A percentile compares a stretch with the other conserved stretches of the same genome.
Conservation (phyloP, 2,797 vertebrate species). For the Benthosema pterotum region DNA sequence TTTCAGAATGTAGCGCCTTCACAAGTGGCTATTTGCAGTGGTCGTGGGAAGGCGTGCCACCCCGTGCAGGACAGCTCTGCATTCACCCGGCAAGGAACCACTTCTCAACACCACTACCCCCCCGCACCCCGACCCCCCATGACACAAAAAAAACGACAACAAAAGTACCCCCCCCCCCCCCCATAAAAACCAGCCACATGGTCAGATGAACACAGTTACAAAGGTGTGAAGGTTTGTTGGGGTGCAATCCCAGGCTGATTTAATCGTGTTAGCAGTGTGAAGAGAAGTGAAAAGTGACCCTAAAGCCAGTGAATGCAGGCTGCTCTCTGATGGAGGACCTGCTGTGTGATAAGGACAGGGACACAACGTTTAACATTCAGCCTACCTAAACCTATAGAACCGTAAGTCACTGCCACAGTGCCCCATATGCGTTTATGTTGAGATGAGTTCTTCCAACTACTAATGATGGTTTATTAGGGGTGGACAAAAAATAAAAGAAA, state of each 20-base stretch:
- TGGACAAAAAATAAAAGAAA: too few species aligned
- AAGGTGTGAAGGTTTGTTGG: conserved; percentile 48
- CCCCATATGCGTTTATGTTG: too few species aligned
- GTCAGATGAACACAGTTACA: neutral
- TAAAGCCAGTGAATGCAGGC: conserved; percentile 37
- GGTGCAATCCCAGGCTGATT: conserved; percentile 56
- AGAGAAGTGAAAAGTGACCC: conserved; percentile 43
- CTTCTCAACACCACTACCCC: conserved; percentile 30
- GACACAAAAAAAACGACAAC: neutral
- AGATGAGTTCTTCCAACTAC: too few species aligned
- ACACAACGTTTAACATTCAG: conserved; percentile 9
- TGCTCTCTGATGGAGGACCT: conserved; percentile 42
- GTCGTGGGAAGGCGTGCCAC: conserved; percentile 81
- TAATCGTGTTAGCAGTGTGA: conserved; percentile 58
- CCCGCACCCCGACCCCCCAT: too few species aligned
- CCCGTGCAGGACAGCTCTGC: conserved; percentile 74
- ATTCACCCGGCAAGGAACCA: conserved; percentile 51
- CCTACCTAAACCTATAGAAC: conserved; percentile 5
- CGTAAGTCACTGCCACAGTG: too few species aligned
- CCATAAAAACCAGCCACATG: neutral
- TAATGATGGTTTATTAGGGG: too few species aligned
- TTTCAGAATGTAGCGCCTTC: conserved; percentile 80
- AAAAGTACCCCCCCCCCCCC: too few species aligned
- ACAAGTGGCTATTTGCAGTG: conserved; percentile 78
- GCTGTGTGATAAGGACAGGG: conserved; percentile 42